Evolutionary conservation across 1,140 invertebrate species (phyloP), one percentile per base, ranked within the genome.

Genomic region (Trichomalopsis sarcophagae): DNA sequence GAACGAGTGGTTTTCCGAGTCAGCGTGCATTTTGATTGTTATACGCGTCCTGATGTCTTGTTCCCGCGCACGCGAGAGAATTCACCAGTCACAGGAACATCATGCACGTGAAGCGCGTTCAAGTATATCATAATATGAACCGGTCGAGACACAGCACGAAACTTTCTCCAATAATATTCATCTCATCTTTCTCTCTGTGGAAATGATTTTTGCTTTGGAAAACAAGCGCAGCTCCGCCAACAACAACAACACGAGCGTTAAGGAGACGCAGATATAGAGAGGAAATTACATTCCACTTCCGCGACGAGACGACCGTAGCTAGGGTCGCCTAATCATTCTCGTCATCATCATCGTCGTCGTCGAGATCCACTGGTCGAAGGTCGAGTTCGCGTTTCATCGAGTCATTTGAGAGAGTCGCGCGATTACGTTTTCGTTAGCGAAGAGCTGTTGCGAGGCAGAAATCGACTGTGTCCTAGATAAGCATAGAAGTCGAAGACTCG

Each of bases 161-260:
- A 81, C 80, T 85, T 81, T 85, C 84, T 21, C 78, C 79, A 80
- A 84, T 84, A 71, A 68, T 44, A 84, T 75, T 75, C 36, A 71
- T 85, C 40, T 33, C 71, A 9, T 21, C 40, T 21, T 44, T 73
- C 1, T 4, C 44, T 50, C 17, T 17, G 78, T 85, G 78, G 71
- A 85, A 85, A 81, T 85, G 44, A 76, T 85, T 85, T 75, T 75
- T 85, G 69, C 78, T 81, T 50, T 66, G 30, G n/a, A 69, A 44
- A 71, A 50, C 6, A 78, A 30, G 47, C 50, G 23, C 21, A 62
- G 14, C 6, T 5, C 21, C 55, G 4, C 14, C 33, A 74, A 73
- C 69, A 33, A 17, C 73, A 40, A 6, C 4, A 30, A 21, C 17
- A 7, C 14, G 2, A 74, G 4, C 73, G 47, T n/a, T 55, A 73